Percentiles rank a stretch among this genome's conserved stretches.
These are phyloP conservation scores for Sussaba pulchella DNA, from an alignment of 2,888 invertebrate genomes.

Conservation along the genomic window DNA sequence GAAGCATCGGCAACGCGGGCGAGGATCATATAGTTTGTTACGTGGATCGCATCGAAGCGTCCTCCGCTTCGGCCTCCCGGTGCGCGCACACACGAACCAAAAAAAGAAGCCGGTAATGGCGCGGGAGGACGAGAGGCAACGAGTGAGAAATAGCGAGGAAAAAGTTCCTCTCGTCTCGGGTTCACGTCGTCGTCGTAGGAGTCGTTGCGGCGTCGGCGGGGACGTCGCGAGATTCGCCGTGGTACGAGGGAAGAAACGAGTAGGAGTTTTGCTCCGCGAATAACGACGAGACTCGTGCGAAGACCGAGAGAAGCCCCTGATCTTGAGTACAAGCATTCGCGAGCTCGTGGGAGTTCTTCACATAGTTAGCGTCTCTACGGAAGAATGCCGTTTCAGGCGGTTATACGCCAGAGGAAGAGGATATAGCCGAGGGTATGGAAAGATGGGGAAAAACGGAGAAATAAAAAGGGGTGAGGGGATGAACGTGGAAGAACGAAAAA, in stretches of 20 bases:
- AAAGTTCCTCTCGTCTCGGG: slow-evolving; percentile 31
- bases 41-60: too few relatives aligned
- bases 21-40: not conserved
- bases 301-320: slow-evolving; percentile 63
- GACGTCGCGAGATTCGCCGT: slow-evolving; percentile 26
- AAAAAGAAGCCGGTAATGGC: slow-evolving; percentile 8
- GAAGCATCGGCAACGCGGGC: not conserved
- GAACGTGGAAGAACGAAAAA: slow-evolving; percentile 1
- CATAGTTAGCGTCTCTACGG: slow-evolving; percentile 75
- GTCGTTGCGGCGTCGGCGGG: slow-evolving; percentile 15
- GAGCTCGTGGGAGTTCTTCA: slow-evolving; percentile 78
- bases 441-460: not conserved
- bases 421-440: not conserved
- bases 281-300: slow-evolving; percentile 51
- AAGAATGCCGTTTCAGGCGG: slow-evolving; percentile 73
- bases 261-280: slow-evolving; percentile 12
- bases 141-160: slow-evolving; percentile 57
- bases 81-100: too few relatives aligned
- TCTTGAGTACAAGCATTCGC: slow-evolving; percentile 71
- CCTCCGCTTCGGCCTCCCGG: too few relatives aligned
- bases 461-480: slow-evolving; percentile 2
- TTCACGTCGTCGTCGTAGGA: slow-evolving; percentile 19
- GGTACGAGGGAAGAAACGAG: slow-evolving; percentile 32
- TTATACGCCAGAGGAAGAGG: slow-evolving; percentile 16
- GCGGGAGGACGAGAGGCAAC: slow-evolving; percentile 37